Evolutionary conservation across 53 echinoderm and acorn worm species (phyloP).

Genomic region (Holothuria scabra): DNA sequence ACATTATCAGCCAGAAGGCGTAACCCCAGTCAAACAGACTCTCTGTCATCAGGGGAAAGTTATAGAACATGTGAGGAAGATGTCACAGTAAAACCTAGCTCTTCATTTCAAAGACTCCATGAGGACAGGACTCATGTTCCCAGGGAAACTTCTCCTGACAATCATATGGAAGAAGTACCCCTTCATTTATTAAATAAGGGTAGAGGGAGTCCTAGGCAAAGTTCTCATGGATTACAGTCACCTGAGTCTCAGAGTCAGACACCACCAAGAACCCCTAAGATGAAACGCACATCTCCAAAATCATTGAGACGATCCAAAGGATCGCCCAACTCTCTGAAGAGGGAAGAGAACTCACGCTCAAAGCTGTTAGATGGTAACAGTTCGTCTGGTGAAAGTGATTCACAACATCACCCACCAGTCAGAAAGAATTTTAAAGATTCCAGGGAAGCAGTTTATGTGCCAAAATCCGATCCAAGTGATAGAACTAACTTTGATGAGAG

Average conservation of each 20-base stretch:
- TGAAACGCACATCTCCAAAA: constrained; percentile 35
- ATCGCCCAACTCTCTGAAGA: constrained; percentile 31
- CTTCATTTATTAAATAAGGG: constrained; percentile 27
- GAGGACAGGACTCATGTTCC: constrained; percentile 4
- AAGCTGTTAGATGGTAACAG: constrained; percentile 25
- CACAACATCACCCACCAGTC: background rate
- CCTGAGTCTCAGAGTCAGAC: constrained; percentile 11
- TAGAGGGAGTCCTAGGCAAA: background rate
- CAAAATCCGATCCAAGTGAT: background rate
- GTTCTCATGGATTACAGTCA: background rate
- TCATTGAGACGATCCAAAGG: constrained; percentile 7
- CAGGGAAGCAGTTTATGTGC: constrained; percentile 5
- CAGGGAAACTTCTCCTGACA: background rate
- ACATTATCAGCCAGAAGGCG: constrained; percentile 3
- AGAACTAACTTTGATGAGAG: constrained; percentile 26
- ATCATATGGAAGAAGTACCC: constrained; percentile 19
- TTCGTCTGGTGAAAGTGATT: constrained; percentile 42
- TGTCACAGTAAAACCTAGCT: constrained; percentile 28
- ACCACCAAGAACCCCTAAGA: constrained; percentile 31
- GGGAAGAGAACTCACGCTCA: constrained; percentile 46
- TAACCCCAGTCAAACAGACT: constrained; percentile 38
- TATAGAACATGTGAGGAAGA: constrained; percentile 43
- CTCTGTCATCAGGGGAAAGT: constrained; percentile 37
- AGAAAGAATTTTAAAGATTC: constrained; percentile 6
- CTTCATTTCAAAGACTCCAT: constrained; percentile 37